These are phyloP conservation scores for Arenaria interpres DNA, from an alignment of 2,113 vertebrate species.

Conservation along the genomic window DNA sequence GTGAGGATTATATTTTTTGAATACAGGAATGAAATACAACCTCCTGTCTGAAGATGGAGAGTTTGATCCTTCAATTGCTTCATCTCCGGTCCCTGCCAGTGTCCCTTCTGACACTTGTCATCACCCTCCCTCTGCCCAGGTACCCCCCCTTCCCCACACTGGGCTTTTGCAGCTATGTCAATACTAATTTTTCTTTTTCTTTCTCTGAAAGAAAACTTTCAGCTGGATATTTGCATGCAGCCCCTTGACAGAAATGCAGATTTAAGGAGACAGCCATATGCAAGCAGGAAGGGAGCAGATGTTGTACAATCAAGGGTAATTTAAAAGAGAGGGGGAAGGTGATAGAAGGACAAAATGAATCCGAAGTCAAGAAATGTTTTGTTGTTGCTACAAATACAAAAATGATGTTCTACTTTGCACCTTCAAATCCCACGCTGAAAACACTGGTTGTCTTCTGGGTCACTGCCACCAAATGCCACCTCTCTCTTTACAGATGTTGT, in stretches of 20 bases:
- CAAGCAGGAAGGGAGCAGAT: constrained; percentile 66
- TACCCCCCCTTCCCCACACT: not conserved
- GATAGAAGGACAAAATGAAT: constrained; percentile 53
- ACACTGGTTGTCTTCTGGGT: not conserved
- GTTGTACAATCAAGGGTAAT: constrained; percentile 63
- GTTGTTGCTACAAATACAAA: not conserved
- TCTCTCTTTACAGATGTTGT: not conserved
- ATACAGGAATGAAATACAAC: not conserved
- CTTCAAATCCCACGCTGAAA: not conserved
- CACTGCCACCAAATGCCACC: constrained; percentile 11
- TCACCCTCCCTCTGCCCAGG: not conserved
- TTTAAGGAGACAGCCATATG: constrained; percentile 60
- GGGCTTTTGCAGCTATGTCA: not conserved
- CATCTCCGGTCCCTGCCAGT: not conserved
- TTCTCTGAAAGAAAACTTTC: constrained; percentile 48
- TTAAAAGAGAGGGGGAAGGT: constrained; percentile 65
- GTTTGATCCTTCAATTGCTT: not conserved
- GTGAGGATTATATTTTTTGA: not conserved
- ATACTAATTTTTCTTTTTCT: not conserved
- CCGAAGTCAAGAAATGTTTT: not conserved
- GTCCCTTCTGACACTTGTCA: constrained; percentile 8
- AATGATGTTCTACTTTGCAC: constrained; percentile 24
- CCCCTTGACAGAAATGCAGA: constrained; percentile 57
- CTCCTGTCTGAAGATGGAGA: not conserved
- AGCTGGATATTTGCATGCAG: constrained; percentile 62